Conservation (phyloP, 2,888 invertebrate genomes). For the Eupithecia abbreviata region DNA sequence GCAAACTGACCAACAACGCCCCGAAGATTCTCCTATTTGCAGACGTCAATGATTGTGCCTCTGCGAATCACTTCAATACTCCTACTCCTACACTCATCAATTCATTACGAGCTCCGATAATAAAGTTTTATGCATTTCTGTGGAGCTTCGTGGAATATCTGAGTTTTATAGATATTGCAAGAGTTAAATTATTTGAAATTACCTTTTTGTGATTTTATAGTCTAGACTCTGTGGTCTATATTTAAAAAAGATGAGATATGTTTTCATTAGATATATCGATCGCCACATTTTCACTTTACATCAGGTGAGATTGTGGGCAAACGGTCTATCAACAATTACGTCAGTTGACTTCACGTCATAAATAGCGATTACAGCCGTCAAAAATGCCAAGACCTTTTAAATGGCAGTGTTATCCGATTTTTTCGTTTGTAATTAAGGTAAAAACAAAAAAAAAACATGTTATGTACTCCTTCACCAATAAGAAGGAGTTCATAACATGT, state of each 20-base stretch:
- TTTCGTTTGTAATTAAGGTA: neutral
- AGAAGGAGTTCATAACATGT: neutral
- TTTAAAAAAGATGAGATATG: too few relatives aligned
- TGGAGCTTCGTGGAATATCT: neutral
- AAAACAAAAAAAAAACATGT: neutral
- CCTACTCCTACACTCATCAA: constrained; percentile 18
- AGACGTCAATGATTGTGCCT: neutral
- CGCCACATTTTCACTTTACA: too few relatives aligned
- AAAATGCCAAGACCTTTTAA: neutral
- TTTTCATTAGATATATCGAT: too few relatives aligned
- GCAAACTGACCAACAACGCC: neutral
- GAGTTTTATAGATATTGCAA: constrained; percentile 2
- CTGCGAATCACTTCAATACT: constrained; percentile 11
- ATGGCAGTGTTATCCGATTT: neutral
- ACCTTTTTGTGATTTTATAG: neutral
- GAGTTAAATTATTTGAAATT: neutral
- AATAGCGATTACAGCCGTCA: neutral
- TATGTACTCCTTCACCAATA: neutral
- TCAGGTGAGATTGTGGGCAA: too few relatives aligned
- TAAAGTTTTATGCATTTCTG: constrained; percentile 12
- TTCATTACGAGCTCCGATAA: constrained; percentile 24
- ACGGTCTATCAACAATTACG: too few relatives aligned
- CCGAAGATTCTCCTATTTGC: neutral
- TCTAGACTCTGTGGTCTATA: neutral
- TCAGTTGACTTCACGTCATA: too few relatives aligned